These are phyloP conservation scores for Apostichopus californicus DNA, from an alignment of 35 echinoderm and acorn worm species.

Conservation along the genomic window DNA sequence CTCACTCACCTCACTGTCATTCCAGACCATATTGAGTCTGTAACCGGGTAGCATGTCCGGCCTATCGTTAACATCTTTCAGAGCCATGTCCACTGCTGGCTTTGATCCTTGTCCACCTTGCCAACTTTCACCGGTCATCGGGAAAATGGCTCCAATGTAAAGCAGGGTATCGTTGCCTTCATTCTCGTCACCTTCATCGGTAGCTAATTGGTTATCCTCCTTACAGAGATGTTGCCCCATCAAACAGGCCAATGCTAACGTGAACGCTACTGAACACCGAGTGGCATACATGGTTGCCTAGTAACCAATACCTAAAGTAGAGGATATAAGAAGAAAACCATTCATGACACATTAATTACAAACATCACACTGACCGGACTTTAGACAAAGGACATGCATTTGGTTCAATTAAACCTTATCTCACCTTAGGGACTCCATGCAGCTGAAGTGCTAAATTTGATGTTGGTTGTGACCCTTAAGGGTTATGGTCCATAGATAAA, in stretches of 20 bases:
- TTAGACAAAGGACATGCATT: too few relatives aligned
- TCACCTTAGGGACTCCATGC: too few relatives aligned
- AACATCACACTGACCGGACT: too few relatives aligned
- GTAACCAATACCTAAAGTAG: not conserved
- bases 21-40: conserved; percentile 75
- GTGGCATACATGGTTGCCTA: conserved; percentile 2
- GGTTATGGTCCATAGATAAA: too few relatives aligned
- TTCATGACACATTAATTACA: too few relatives aligned
- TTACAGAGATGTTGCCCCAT: not conserved
- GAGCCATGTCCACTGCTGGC: conserved; percentile 79
- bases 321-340: not conserved
- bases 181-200: not conserved
- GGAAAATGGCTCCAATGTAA: conserved; percentile 86
- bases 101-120: conserved; percentile 81
- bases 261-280: not conserved
- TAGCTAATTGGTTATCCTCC: not conserved
- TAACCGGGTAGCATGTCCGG: conserved; percentile 88
- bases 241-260: not conserved
- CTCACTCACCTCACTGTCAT: conserved; percentile 90
- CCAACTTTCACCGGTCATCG: conserved; percentile 81
- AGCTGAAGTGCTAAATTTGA: too few relatives aligned
- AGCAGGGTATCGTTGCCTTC: conserved; percentile 36
- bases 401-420: too few relatives aligned
- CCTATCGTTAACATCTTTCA: conserved; percentile 85
- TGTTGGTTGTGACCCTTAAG: too few relatives aligned